phyloP scores from a whole-genome alignment of 2,797 vertebrate genomes.

The Halcyon leucocephala region DNA sequence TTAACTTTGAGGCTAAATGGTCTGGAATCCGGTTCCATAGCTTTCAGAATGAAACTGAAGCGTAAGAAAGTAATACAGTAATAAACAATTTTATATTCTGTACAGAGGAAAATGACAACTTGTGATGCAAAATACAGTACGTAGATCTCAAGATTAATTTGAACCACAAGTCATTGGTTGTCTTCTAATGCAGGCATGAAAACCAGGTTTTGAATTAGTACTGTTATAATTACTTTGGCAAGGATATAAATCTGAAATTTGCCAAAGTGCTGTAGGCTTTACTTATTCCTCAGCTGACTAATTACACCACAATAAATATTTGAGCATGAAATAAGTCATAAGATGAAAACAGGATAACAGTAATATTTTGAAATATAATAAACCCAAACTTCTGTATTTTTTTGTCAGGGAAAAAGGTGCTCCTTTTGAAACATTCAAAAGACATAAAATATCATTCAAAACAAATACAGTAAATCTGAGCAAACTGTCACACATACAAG shows the following conservation, averaged over 20 bases:
- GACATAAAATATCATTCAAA: background rate
- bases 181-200: background rate
- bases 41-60: background rate
- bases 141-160: background rate
- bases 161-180: background rate
- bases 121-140: background rate
- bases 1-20: background rate
- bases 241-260: background rate
- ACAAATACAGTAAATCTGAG: background rate
- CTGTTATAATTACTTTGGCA: background rate
- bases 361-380: background rate
- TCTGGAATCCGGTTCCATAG: background rate
- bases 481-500: rapidly evolving
- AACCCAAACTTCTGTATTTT: background rate
- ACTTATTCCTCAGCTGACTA: background rate
- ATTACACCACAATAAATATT: background rate
- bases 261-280: background rate
- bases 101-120: background rate
- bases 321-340: background rate
- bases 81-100: background rate
- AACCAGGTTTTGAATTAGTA: background rate
- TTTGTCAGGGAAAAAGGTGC: background rate
- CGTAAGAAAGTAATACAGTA: background rate
- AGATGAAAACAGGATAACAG: background rate
- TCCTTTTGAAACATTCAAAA: background rate